These are phyloP conservation scores for Hippocampus kuda DNA, from an alignment of 2,797 vertebrate species.

Conservation along the genomic window DNA sequence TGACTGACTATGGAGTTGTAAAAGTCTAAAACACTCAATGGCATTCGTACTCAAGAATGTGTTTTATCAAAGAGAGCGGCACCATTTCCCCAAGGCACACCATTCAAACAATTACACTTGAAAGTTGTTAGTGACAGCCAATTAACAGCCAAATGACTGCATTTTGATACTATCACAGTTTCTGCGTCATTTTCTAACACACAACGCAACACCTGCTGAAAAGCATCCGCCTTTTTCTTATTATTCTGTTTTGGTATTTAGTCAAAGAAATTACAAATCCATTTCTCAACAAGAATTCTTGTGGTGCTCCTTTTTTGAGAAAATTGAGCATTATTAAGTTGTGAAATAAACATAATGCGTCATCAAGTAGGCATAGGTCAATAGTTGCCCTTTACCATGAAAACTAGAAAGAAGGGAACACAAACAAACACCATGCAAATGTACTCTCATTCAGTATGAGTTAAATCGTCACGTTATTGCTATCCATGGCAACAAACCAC, in stretches of 20 bases:
- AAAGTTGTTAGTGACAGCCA: too few species aligned
- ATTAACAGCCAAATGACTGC: too few species aligned
- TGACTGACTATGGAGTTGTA: neutral
- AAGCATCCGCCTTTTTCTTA: too few species aligned
- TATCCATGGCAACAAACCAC: neutral
- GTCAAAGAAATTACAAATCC: neutral
- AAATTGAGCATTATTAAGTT: neutral
- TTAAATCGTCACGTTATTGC: neutral
- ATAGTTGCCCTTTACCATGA: neutral
- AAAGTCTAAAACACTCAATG: neutral
- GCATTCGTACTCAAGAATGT: neutral
- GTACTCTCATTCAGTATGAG: neutral
- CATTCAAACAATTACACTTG: too few species aligned
- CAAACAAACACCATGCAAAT: neutral
- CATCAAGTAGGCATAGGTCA: neutral
- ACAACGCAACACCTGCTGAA: too few species aligned
- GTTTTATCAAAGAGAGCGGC: neutral
- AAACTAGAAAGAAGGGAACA: neutral
- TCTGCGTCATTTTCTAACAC: too few species aligned
- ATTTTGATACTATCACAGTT: too few species aligned
- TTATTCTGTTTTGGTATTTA: neutral
- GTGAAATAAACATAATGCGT: neutral
- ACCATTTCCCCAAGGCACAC: neutral
- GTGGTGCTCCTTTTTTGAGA: too few species aligned
- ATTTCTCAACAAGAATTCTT: neutral